Conservation (phyloP, 1,140 invertebrate species). For the Oryzaephilus surinamensis region DNA sequence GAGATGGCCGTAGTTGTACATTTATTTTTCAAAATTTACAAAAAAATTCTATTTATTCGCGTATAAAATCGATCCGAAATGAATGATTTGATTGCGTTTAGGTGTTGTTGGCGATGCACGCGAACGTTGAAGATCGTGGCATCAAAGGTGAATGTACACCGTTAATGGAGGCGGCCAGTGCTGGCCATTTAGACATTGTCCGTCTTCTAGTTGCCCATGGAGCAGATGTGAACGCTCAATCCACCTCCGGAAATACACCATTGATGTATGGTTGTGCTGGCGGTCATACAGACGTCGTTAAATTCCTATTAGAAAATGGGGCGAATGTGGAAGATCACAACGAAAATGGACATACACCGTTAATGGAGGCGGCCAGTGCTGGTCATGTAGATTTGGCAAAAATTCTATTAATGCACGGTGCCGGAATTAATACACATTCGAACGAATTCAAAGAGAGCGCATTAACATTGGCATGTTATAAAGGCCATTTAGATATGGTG, state of each 20-base stretch:
- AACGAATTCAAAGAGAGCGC: constrained; percentile 97
- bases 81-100: constrained; percentile 30
- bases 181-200: constrained; percentile 91
- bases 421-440: constrained; percentile 96
- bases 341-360: constrained; percentile 96
- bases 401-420: constrained; percentile 83
- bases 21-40: no score
- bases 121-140: constrained; percentile 92
- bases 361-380: constrained; percentile 97
- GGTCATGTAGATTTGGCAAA: constrained; percentile 92
- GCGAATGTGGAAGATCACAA: constrained; percentile 98
- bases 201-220: constrained; percentile 81
- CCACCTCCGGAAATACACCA: constrained; percentile 91
- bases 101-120: constrained; percentile 92
- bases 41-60: no score
- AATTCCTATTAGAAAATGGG: constrained; percentile 75
- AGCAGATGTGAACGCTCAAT: constrained; percentile 94
- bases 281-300: constrained; percentile 88
- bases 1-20: no score
- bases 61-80: no score
- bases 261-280: constrained; percentile 97
- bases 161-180: constrained; percentile 92
- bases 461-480: constrained; percentile 93
- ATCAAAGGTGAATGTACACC: constrained; percentile 90
- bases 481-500: constrained; percentile 93